These are phyloP conservation scores for Anthoscopus minutus DNA, from an alignment of 2,113 vertebrate species.

Conservation along the genomic window DNA sequence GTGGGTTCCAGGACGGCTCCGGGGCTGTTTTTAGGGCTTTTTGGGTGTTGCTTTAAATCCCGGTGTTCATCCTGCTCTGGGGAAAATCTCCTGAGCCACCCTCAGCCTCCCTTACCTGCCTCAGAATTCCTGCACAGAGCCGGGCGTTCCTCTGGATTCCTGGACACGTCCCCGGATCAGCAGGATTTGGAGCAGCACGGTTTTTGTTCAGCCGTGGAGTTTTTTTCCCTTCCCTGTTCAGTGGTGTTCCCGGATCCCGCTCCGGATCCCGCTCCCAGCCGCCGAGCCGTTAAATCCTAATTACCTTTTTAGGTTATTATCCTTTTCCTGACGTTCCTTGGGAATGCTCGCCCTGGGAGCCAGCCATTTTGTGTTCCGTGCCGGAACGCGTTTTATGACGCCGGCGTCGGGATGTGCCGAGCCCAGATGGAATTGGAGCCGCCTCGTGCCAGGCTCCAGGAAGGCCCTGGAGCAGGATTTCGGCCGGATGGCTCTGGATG, in stretches of 20 bases:
- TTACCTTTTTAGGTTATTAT: slow-evolving; percentile 41
- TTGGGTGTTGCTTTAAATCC: not conserved
- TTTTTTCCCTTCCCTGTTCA: not conserved
- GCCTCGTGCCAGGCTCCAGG: not conserved
- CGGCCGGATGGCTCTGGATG: not conserved
- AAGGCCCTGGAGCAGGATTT: not conserved
- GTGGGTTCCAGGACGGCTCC: accelerated
- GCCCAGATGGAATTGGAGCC: not conserved
- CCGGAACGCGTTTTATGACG: not conserved
- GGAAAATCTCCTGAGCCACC: not conserved
- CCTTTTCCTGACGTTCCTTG: slow-evolving; percentile 27
- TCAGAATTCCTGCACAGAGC: not conserved
- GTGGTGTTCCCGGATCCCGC: not conserved
- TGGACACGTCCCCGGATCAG: not conserved
- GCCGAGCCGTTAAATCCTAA: not conserved
- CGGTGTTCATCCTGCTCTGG: not conserved
- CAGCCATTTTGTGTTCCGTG: slow-evolving; percentile 50
- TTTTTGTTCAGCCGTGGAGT: not conserved
- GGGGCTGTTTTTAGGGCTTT: not conserved
- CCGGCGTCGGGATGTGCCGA: not conserved
- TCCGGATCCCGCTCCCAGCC: not conserved
- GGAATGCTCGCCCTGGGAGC: slow-evolving; percentile 11
- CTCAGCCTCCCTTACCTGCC: not conserved
- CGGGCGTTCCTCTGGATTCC: not conserved
- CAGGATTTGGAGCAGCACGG: accelerated